phyloP scores from a whole-genome alignment of 1,140 invertebrate species.

The Drosophila ananassae region DNA sequence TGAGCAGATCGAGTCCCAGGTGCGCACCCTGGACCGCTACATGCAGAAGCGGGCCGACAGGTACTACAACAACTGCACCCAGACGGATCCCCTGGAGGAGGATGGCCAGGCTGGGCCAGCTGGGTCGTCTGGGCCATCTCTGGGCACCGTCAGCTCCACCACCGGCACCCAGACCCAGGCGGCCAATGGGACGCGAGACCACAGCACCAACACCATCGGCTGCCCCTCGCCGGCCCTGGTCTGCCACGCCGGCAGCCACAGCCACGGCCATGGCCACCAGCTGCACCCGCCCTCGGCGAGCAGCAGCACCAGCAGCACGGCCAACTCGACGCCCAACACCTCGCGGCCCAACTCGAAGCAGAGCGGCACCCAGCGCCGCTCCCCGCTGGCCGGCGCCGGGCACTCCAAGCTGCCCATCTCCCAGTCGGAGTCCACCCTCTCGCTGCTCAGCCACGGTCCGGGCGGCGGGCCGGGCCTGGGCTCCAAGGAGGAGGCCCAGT shows the following conservation, averaged over 20 bases:
- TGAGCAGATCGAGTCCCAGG: constrained; percentile 85
- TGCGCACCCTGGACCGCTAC: constrained; percentile 75
- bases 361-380: constrained; percentile 49
- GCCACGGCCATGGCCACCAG: constrained; percentile 20
- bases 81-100: constrained; percentile 57
- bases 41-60: constrained; percentile 70
- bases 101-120: not conserved
- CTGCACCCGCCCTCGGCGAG: constrained; percentile 65
- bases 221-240: constrained; percentile 61
- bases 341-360: constrained; percentile 81
- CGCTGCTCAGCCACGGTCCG: constrained; percentile 50
- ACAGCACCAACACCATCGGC: constrained; percentile 80
- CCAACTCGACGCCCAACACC: constrained; percentile 85
- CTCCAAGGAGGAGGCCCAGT: constrained; percentile 89
- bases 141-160: constrained; percentile 2
- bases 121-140: not conserved
- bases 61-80: constrained; percentile 80
- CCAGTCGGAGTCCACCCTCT: constrained; percentile 81
- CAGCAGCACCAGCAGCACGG: constrained; percentile 85
- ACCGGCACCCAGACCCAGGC: constrained; percentile 55
- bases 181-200: constrained; percentile 58
- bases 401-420: constrained; percentile 76
- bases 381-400: constrained; percentile 10
- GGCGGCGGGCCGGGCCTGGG: not conserved
- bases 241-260: constrained; percentile 54